Evolutionary conservation across 1,140 invertebrate species (phyloP).

Genomic region (Drosophila repleta): DNA sequence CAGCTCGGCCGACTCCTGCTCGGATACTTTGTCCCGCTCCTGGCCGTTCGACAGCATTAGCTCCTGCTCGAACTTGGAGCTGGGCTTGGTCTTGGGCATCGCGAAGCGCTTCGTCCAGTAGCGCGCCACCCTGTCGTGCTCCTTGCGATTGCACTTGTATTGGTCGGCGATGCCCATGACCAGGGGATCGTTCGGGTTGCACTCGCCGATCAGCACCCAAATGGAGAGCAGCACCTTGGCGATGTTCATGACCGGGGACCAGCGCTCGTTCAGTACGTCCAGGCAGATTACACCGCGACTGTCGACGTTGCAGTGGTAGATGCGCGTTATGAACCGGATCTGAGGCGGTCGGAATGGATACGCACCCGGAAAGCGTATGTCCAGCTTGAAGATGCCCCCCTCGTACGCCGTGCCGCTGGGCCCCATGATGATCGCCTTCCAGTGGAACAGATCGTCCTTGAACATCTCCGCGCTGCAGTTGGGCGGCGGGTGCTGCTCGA

Average conservation of each 20-base stretch:
- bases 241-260: conserved; percentile 65
- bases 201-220: conserved; percentile 61
- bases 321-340: conserved; percentile 89
- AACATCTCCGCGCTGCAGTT: conserved; percentile 52
- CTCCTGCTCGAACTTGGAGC: background rate
- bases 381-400: conserved; percentile 55
- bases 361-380: conserved; percentile 53
- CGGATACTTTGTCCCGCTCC: background rate
- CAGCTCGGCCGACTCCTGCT: background rate
- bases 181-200: conserved; percentile 66
- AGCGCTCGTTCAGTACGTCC: conserved; percentile 63
- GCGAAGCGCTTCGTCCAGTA: conserved; percentile 61
- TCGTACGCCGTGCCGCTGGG: conserved; percentile 58
- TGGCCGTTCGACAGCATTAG: background rate
- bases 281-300: conserved; percentile 63
- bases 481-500: conserved; percentile 55
- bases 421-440: conserved; percentile 49
- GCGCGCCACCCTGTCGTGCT: conserved; percentile 61
- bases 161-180: conserved; percentile 64
- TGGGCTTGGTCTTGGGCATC: conserved; percentile 7
- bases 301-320: conserved; percentile 86
- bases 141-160: conserved; percentile 59
- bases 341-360: conserved; percentile 87
- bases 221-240: conserved; percentile 64
- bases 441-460: conserved; percentile 49